Evolutionary conservation across 2,113 vertebrate genomes (phyloP).

Genomic region (Pelecanoides urinatrix): DNA sequence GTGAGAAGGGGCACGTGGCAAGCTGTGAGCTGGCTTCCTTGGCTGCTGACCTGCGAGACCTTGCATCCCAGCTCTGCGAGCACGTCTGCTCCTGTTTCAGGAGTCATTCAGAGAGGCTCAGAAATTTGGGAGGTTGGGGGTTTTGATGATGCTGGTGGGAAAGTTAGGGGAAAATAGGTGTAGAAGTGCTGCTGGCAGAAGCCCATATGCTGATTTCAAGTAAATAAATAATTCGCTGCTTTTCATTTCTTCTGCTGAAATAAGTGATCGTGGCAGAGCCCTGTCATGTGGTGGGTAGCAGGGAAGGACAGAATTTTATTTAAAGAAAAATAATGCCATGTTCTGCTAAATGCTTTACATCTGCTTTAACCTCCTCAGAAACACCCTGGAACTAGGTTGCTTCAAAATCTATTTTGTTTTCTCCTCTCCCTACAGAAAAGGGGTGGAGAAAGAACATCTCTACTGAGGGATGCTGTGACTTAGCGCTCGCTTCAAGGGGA

Average conservation of each 20-base stretch:
- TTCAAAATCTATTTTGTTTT: not conserved
- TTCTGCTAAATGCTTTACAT: not conserved
- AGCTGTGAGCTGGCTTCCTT: not conserved
- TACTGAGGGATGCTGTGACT: not conserved
- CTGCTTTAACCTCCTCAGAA: not conserved
- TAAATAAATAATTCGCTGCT: not conserved
- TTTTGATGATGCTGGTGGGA: not conserved
- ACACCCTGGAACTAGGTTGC: not conserved
- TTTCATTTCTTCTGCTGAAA: not conserved
- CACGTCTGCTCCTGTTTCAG: fast-evolving
- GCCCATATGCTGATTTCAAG: not conserved
- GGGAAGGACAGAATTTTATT: not conserved
- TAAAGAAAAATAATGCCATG: not conserved
- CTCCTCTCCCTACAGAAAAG: not conserved
- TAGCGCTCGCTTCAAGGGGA: not conserved
- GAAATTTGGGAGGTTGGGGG: not conserved
- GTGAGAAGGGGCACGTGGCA: not conserved
- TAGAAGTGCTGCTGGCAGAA: not conserved
- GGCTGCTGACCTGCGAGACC: not conserved
- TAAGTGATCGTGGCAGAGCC: not conserved
- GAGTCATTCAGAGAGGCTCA: not conserved
- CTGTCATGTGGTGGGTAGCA: not conserved
- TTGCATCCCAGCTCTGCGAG: not conserved
- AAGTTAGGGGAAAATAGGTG: not conserved
- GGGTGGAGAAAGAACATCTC: not conserved